Percentiles rank a stretch among this genome's conserved stretches.
Evolutionary conservation across 1,140 invertebrate species (phyloP).

Genomic region (Drosophila paulistorum): DNA sequence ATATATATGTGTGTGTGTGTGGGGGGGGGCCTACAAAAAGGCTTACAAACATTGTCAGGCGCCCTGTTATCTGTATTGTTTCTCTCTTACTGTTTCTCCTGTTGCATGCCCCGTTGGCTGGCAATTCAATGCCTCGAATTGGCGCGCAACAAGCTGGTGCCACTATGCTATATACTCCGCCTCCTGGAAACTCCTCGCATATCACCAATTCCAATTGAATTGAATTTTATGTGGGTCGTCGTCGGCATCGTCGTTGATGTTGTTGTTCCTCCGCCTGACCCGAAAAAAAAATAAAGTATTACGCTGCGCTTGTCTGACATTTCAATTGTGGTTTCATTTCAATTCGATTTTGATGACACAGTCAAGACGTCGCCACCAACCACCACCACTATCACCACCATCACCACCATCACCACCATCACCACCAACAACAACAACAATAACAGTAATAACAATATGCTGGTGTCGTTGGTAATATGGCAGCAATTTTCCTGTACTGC

Average conservation of each 20-base stretch:
- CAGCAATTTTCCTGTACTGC: slow-evolving; percentile 73
- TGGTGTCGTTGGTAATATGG: slow-evolving; percentile 75
- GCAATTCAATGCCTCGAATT: slow-evolving; percentile 39
- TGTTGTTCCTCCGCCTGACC: slow-evolving; percentile 18
- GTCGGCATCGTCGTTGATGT: slow-evolving; percentile 11
- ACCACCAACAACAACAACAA: slow-evolving; percentile 42
- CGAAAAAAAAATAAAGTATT: slow-evolving; percentile 47
- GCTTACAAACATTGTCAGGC: slow-evolving; percentile 46
- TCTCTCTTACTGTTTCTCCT: slow-evolving; percentile 15
- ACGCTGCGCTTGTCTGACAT: slow-evolving; percentile 62
- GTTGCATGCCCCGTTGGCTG: slow-evolving; percentile 19
- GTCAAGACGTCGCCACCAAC: slow-evolving; percentile 60
- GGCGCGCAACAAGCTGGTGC: slow-evolving; percentile 60
- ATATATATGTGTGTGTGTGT: background rate
- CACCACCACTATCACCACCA: slow-evolving; percentile 19
- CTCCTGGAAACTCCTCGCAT: slow-evolving; percentile 4
- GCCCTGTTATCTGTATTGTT: slow-evolving; percentile 46
- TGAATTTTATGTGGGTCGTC: slow-evolving; percentile 67
- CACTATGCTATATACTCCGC: background rate
- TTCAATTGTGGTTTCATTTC: slow-evolving; percentile 71
- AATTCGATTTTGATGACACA: slow-evolving; percentile 73
- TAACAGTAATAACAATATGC: slow-evolving; percentile 68
- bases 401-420: slow-evolving; percentile 35
- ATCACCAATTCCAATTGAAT: slow-evolving; percentile 44
- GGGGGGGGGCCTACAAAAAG: slow-evolving; percentile 37